Percentiles rank a stretch among this genome's conserved stretches.
Evolutionary conservation across 2,113 vertebrate genomes (phyloP).

Genomic region (Phylloscopus trochiloides): DNA sequence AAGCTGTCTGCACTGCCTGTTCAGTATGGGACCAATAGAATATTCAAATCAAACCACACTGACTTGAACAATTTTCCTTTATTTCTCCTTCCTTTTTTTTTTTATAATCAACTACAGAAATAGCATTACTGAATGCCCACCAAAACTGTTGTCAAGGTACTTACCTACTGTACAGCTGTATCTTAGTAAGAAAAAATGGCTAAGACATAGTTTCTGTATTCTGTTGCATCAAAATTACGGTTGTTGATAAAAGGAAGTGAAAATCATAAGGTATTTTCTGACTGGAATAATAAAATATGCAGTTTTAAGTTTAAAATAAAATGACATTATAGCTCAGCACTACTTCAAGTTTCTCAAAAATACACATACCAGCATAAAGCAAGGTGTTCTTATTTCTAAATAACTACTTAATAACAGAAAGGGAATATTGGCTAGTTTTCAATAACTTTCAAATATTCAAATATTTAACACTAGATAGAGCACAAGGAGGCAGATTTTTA

Average conservation of each 20-base stretch:
- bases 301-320: not conserved
- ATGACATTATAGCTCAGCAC: not conserved
- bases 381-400: not conserved
- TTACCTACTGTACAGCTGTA: not conserved
- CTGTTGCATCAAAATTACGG: not conserved
- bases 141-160: slow-evolving; percentile 38
- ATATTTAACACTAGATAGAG: not conserved
- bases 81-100: not conserved
- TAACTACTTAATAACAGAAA: not conserved
- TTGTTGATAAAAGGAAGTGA: not conserved
- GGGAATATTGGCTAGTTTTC: not conserved
- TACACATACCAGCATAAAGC: not conserved
- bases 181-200: not conserved
- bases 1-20: slow-evolving; percentile 24
- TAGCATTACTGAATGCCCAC: not conserved
- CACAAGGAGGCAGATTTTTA: not conserved
- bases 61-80: slow-evolving; percentile 20
- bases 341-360: not conserved
- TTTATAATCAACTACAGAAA: not conserved
- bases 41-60: not conserved
- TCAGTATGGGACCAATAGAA: slow-evolving; percentile 29
- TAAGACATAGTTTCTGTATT: not conserved
- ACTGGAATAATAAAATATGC: not conserved
- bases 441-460: not conserved
- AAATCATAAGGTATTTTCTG: not conserved